Evolutionary conservation across 1,140 invertebrate species (phyloP), one percentile per base, ranked within the genome.

Genomic region (Neodiprion virginianus): DNA sequence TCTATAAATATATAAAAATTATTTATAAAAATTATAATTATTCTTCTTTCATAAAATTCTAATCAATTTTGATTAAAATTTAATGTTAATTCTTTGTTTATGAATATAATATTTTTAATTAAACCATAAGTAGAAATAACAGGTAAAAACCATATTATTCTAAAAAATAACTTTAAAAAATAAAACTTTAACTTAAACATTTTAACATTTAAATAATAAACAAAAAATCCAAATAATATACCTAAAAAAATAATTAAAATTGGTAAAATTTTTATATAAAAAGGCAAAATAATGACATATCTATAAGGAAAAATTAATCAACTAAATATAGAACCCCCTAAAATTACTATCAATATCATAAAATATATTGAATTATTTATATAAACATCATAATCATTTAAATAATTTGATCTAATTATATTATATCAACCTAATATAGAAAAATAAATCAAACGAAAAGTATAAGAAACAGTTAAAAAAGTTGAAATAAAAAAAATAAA

Each of bases 401-500:
- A 79, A 76, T 81, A 82, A 86, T 85, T 85, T 79, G 88, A 79
- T 73, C 69, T 76, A 67, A 85, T 76, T 86, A 86, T 86, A 88
- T 88, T 89, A 84, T 84, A 88, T 74, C 81, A 80, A 12, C 84
- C 85, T 53, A 85, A 79, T 82, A 89, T 87, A 77, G 82, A 83
- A 89, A 89, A 91, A 88, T 87, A 89, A 81, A 89, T 75, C 85
- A 91, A 89, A 7, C 90, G 90, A 84, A 91, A 82, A 68, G 84
- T 88, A 87, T 91, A 91, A 81, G 79, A 84, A 69, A 90, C 85
- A 7, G 89, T 91, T 81, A 91, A 88, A n/a, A 89, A 87, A 8
- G 87, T 89, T 47, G 88, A 89, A 80, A 91, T 74, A 88, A 89
- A 88, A 87, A 88, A 86, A 75, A 91, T 80, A 77, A 88, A 81